Evolutionary conservation across 2,113 vertebrate species (phyloP), one percentile per base, ranked within the genome.

Genomic region (Ciconia stormi): DNA sequence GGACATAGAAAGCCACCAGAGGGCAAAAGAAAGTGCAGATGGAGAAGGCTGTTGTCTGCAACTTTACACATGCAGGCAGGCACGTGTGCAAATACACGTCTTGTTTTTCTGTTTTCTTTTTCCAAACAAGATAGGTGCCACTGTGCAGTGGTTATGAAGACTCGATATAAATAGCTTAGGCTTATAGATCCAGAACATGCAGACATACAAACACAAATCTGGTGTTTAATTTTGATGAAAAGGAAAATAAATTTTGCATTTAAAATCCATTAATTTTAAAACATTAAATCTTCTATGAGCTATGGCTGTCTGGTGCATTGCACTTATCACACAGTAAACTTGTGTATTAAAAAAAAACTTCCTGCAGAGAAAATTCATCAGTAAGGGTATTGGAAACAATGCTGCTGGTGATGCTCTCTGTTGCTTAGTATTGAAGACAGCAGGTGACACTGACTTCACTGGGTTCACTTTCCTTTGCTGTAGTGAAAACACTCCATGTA

Each of bases 1-100:
- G 46, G 59, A 77, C 34, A 10, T 16, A 8, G 13, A 36, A 44
- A 44, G 53, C 97, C 98, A 96, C 92, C 84, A 97, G 98, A 96
- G 97, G 97, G 97, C 94, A 76, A 89, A 89, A 88, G 77, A 40
- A 89, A 34, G 74, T 26, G 38, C 3, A 19, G 22, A 9, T 58
- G 74, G 32, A 42, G 87, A 62, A 72, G 44, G 36, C 73, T 49
- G 9, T 25, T 62, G 2, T 8, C 49, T 50, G 25, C 44, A 26
- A 5, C 63, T 74, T 74, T 7, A 10, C 32, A 2, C 38, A 6
- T 25, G 53, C 17, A 16, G n/a, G 32, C 49, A 32, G 74, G 42
- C n/a, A 10, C 2, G 0, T 46, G 38, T 59, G 20, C 12, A 6
- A 34, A 3, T 14, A 26, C 8, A 3, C 8, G 38, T 27, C 30